phyloP scores from a whole-genome alignment of 2,888 invertebrate genomes.

The Diaphora mendica region DNA sequence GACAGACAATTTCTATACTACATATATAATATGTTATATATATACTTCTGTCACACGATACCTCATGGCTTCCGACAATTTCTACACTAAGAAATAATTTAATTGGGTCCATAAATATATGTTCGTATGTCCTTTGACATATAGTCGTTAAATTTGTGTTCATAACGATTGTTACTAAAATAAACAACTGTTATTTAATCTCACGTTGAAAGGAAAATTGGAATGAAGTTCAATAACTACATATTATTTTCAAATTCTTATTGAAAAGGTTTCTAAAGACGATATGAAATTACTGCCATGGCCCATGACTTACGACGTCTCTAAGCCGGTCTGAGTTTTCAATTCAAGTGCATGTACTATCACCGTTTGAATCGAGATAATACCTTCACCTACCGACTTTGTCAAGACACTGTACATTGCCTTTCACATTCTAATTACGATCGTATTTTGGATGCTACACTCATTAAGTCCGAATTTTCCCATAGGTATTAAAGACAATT shows the following conservation, averaged over 20 bases:
- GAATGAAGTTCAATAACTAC: constrained; percentile 21
- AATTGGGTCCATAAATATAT: not conserved
- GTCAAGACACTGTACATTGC: constrained; percentile 25
- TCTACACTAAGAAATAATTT: not conserved
- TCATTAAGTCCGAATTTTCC: constrained; percentile 14
- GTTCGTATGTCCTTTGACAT: not conserved
- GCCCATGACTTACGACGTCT: constrained; percentile 16
- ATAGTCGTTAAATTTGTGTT: not conserved
- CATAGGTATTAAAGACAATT: constrained; percentile 23
- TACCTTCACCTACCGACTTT: constrained; percentile 29
- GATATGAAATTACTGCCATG: constrained; percentile 30
- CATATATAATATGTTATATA: no score
- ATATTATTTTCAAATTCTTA: constrained; percentile 35
- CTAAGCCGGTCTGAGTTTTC: constrained; percentile 28
- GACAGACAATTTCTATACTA: no score
- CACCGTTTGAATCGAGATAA: constrained; percentile 30
- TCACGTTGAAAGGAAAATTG: constrained; percentile 23
- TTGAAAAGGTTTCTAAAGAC: constrained; percentile 53
- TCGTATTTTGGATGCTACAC: constrained; percentile 32
- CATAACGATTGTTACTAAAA: no score
- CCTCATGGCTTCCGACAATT: not conserved
- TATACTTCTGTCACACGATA: not conserved
- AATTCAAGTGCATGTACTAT: constrained; percentile 38
- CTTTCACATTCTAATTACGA: constrained; percentile 31
- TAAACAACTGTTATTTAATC: no score